phyloP scores from a whole-genome alignment of 2,797 vertebrate species.

The Podarcis siculus region DNA sequence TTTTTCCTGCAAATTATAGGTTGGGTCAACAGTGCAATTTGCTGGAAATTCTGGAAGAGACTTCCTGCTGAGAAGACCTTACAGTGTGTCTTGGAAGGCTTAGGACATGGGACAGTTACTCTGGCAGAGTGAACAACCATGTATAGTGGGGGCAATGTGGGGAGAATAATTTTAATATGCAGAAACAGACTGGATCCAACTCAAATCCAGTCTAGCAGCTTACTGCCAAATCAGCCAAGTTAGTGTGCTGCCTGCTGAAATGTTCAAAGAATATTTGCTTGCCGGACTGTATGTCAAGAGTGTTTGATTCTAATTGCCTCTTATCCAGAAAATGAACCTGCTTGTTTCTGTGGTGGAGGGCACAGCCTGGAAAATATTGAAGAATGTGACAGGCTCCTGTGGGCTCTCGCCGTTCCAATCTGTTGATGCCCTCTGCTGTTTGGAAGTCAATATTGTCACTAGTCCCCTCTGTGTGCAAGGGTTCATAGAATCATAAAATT shows the following conservation, averaged over 20 bases:
- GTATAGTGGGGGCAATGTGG: too few species aligned
- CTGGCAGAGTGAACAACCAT: not conserved
- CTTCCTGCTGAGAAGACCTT: not conserved
- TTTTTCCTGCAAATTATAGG: not conserved
- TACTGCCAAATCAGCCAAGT: not conserved
- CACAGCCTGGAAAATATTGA: not conserved
- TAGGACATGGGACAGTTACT: not conserved
- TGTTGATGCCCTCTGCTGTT: slow-evolving; percentile 32
- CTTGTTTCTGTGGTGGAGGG: not conserved
- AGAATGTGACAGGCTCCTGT: not conserved
- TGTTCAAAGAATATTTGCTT: not conserved
- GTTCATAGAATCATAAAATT: not conserved
- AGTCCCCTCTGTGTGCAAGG: not conserved
- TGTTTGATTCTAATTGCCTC: not conserved
- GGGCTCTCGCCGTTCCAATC: not conserved
- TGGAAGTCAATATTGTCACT: not conserved
- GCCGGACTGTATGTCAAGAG: not conserved
- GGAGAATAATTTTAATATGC: not conserved
- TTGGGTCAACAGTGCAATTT: not conserved
- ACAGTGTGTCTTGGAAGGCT: not conserved
- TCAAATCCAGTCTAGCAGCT: not conserved
- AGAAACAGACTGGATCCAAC: not conserved
- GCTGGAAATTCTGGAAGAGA: not conserved
- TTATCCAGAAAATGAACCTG: not conserved
- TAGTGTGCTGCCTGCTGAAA: not conserved